A percentile compares a stretch with the other conserved stretches of the same genome.
phyloP scores from a whole-genome alignment of 1,140 invertebrate genomes.

The Aphelinus certus region DNA sequence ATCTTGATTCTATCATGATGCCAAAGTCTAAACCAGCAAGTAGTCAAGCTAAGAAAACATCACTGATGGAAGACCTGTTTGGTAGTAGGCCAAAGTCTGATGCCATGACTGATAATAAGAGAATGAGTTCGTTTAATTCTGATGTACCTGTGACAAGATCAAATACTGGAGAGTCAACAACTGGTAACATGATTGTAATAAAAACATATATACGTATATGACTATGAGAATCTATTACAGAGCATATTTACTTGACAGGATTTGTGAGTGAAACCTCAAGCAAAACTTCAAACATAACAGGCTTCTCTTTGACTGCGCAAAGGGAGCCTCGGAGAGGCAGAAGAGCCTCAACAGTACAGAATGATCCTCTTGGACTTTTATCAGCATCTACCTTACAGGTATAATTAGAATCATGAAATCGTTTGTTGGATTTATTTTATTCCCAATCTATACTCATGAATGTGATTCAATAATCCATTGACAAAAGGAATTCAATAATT shows the following conservation, averaged over 20 bases:
- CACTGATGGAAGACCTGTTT: slow-evolving; percentile 55
- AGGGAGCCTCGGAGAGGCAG: slow-evolving; percentile 52
- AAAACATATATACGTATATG: too few species aligned
- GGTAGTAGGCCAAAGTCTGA: slow-evolving; percentile 41
- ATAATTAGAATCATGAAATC: too few species aligned
- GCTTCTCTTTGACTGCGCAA: slow-evolving; percentile 39
- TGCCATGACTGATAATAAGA: slow-evolving; percentile 27
- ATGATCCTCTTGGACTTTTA: slow-evolving; percentile 55
- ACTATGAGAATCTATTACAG: neutral
- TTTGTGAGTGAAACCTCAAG: slow-evolving; percentile 23
- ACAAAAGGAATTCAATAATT: neutral
- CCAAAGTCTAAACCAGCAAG: slow-evolving; percentile 10
- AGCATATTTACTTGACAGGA: slow-evolving; percentile 28
- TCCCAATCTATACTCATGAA: too few species aligned
- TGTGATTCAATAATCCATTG: too few species aligned
- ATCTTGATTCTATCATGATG: slow-evolving; percentile 25
- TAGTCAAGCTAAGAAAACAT: slow-evolving; percentile 34
- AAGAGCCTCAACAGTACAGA: slow-evolving; percentile 41
- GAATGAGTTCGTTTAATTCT: slow-evolving; percentile 11
- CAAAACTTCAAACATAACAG: slow-evolving; percentile 28
- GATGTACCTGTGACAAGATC: slow-evolving; percentile 6
- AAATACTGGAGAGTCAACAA: slow-evolving; percentile 23
- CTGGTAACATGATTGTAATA: slow-evolving; percentile 32
- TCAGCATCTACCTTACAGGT: slow-evolving; percentile 37
- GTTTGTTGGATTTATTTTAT: too few species aligned